Conservation (phyloP, 2,888 invertebrate species). For the Corythucha ciliata region DNA sequence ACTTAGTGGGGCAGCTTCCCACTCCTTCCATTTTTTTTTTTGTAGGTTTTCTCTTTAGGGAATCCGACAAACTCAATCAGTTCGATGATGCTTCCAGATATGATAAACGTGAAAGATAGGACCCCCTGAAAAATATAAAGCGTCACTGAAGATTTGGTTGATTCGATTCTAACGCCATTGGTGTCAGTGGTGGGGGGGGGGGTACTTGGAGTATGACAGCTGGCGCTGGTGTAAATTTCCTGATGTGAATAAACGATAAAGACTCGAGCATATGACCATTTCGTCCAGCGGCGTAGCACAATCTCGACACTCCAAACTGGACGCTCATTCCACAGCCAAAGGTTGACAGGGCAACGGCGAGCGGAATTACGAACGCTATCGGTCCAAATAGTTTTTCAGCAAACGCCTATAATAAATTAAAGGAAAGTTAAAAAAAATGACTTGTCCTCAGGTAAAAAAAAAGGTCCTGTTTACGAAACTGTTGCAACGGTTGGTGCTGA, state of each 20-base stretch:
- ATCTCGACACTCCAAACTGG: constrained; percentile 65
- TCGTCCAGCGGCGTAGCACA: constrained; percentile 71
- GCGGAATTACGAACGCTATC: constrained; percentile 57
- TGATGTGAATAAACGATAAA: constrained; percentile 67
- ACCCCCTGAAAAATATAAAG: constrained; percentile 48
- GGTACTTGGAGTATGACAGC: constrained; percentile 70
- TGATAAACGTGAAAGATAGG: constrained; percentile 59
- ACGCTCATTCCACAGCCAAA: constrained; percentile 71
- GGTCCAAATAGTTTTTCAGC: constrained; percentile 57
- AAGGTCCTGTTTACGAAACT: constrained; percentile 41
- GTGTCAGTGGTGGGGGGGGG: no score
- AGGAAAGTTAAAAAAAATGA: no score
- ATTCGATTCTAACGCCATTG: no score
- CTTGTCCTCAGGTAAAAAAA: no score
- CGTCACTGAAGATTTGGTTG: no score
- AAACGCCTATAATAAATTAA: constrained; percentile 48
- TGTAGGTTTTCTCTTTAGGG: no score
- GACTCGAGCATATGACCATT: constrained; percentile 71
- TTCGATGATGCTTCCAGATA: constrained; percentile 61
- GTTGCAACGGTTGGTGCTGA: constrained; percentile 70
- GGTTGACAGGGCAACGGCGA: constrained; percentile 66
- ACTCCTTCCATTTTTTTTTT: no score
- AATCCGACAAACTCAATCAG: constrained; percentile 79
- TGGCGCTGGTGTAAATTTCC: constrained; percentile 64
- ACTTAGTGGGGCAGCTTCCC: no score